Percentiles rank a stretch among this genome's conserved stretches.
Conservation (phyloP, 1,140 invertebrate genomes). For the Caerostris extrusa region DNA sequence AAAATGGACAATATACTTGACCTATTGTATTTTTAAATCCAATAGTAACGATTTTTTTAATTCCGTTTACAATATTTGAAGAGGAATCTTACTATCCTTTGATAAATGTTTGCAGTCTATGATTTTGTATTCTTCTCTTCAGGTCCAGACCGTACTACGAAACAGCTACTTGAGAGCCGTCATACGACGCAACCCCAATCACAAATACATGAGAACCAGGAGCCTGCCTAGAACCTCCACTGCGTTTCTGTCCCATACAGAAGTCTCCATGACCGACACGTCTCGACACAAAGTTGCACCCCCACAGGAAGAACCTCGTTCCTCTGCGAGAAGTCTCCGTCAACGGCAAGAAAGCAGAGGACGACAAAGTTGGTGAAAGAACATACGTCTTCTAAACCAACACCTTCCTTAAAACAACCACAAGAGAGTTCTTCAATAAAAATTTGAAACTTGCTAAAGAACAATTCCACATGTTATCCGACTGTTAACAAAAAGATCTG, state of each 20-base stretch:
- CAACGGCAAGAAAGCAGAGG: slow-evolving; percentile 19
- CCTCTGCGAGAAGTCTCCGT: slow-evolving; percentile 44
- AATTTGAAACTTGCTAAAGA: no score
- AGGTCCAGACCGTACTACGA: slow-evolving; percentile 80
- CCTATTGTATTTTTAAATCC: no score
- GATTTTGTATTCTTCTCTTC: background rate
- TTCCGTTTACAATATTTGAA: no score
- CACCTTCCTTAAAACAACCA: no score
- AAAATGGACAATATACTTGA: no score
- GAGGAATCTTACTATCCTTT: no score
- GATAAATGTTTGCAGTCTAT: background rate
- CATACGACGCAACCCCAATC: slow-evolving; percentile 67
- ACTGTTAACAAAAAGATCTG: no score
- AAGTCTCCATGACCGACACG: slow-evolving; percentile 59
- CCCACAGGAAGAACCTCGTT: slow-evolving; percentile 12
- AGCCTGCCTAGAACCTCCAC: slow-evolving; percentile 55
- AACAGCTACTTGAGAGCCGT: slow-evolving; percentile 78
- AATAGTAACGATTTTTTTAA: no score
- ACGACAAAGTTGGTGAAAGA: slow-evolving; percentile 30
- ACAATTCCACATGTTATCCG: no score
- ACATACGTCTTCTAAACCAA: slow-evolving; percentile 63
- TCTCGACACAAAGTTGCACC: slow-evolving; percentile 81
- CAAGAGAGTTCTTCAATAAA: no score
- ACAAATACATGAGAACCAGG: slow-evolving; percentile 50
- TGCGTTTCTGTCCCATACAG: slow-evolving; percentile 74